These are phyloP conservation scores for Morone chrysops DNA, from an alignment of 2,113 vertebrate species.

Conservation along the genomic window DNA sequence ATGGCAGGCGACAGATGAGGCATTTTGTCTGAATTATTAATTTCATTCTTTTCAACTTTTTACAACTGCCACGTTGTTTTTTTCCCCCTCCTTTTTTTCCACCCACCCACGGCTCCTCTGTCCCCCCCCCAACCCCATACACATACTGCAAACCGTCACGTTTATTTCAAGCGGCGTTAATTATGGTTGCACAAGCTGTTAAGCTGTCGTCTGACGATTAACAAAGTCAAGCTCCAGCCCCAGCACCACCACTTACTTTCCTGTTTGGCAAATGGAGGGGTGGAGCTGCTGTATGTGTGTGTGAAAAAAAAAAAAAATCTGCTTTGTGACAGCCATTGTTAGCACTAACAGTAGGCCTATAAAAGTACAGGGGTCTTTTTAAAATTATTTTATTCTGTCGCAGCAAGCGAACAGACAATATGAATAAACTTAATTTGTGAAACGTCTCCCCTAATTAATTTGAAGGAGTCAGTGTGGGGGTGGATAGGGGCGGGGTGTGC, in stretches of 20 bases:
- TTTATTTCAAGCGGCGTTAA: constrained; percentile 83
- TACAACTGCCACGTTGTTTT: constrained; percentile 59
- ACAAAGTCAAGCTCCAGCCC: constrained; percentile 80
- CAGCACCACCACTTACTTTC: constrained; percentile 70
- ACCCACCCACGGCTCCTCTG: not conserved
- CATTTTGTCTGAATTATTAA: constrained; percentile 82
- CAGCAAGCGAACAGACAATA: constrained; percentile 76
- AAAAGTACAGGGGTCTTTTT: constrained; percentile 67
- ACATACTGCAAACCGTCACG: constrained; percentile 55
- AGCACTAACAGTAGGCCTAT: constrained; percentile 68
- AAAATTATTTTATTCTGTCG: constrained; percentile 65
- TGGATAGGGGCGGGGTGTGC: not conserved
- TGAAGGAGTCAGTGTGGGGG: constrained; percentile 40
- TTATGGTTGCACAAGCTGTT: constrained; percentile 83
- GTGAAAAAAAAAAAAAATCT: constrained; percentile 48
- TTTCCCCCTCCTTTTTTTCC: not conserved
- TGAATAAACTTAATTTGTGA: constrained; percentile 78
- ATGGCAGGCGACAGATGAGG: constrained; percentile 75
- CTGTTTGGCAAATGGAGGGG: constrained; percentile 71
- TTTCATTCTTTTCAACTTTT: constrained; percentile 77
- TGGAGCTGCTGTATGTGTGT: constrained; percentile 42
- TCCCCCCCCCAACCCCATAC: constrained; percentile 20
- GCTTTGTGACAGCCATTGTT: constrained; percentile 78
- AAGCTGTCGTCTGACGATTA: constrained; percentile 83
- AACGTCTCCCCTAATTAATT: constrained; percentile 83